phyloP scores from a whole-genome alignment of 2,113 vertebrate genomes.

The Pangasianodon hypophthalmus region DNA sequence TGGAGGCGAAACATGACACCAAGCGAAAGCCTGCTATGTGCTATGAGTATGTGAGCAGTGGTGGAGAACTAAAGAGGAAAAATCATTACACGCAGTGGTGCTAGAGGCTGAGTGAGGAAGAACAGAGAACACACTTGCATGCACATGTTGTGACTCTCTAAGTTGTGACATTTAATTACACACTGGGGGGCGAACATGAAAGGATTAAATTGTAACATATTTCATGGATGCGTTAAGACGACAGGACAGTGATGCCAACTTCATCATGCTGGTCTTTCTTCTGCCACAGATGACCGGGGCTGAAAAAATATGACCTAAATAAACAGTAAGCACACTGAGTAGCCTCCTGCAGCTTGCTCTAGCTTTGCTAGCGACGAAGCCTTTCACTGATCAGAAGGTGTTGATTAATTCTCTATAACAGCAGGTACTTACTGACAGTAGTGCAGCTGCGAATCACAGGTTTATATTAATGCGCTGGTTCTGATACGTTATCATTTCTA shows the following conservation, averaged over 20 bases:
- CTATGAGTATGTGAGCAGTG: not conserved
- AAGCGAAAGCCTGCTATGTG: too few species aligned
- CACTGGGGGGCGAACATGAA: not conserved
- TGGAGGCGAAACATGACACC: not conserved
- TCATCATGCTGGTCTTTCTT: not conserved
- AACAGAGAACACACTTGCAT: not conserved
- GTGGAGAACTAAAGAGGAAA: slow-evolving; percentile 6
- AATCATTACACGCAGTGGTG: not conserved
- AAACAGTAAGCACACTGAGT: not conserved
- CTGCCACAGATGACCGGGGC: not conserved
- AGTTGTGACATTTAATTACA: slow-evolving; percentile 28
- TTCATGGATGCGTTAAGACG: not conserved
- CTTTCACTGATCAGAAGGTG: not conserved
- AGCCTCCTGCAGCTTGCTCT: not conserved
- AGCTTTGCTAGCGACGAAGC: not conserved
- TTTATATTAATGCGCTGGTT: not conserved
- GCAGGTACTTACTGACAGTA: not conserved
- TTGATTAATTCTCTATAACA: not conserved
- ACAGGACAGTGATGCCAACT: not conserved
- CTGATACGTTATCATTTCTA: not conserved
- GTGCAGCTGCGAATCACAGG: not conserved
- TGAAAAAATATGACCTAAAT: not conserved
- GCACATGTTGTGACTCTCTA: not conserved
- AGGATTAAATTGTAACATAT: not conserved
- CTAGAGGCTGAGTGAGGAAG: not conserved